Evolutionary conservation across 2,113 vertebrate genomes (phyloP).

Genomic region (Onychostoma macrolepis): DNA sequence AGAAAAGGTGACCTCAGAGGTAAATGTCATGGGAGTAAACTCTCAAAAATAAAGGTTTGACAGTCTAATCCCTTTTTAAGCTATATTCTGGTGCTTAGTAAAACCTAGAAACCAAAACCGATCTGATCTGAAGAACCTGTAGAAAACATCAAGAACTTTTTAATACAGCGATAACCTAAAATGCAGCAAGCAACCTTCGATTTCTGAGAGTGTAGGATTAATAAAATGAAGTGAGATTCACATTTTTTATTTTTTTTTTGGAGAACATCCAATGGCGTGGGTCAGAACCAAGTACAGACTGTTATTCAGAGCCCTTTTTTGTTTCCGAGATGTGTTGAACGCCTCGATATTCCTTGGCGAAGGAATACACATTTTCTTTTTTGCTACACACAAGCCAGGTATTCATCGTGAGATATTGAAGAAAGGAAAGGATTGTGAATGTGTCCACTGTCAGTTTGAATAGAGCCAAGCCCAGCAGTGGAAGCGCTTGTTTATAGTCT

Average conservation of each 20-base stretch:
- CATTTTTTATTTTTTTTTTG: neutral
- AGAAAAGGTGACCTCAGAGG: neutral
- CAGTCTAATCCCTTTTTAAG: neutral
- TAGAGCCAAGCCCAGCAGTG: constrained; percentile 76
- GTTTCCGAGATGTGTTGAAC: constrained; percentile 24
- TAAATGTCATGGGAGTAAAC: neutral
- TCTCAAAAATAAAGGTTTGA: neutral
- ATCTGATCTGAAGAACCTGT: neutral
- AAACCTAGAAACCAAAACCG: neutral
- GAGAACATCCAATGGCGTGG: neutral
- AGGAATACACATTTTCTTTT: constrained; percentile 13
- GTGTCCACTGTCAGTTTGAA: constrained; percentile 58
- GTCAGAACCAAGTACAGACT: constrained; percentile 17
- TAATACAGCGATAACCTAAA: neutral
- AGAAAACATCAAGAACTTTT: neutral
- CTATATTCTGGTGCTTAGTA: neutral
- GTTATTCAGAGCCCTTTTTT: constrained; percentile 49
- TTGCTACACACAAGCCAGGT: constrained; percentile 36
- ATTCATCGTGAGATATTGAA: constrained; percentile 11
- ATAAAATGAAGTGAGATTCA: neutral
- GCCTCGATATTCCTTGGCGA: neutral
- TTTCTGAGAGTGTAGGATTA: neutral
- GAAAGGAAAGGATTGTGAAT: neutral
- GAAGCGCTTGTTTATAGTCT: constrained; percentile 83
- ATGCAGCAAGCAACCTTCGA: neutral